These are phyloP conservation scores for Myodes glareolus DNA, from an alignment of 2,113 vertebrate genomes.

Conservation along the genomic window DNA sequence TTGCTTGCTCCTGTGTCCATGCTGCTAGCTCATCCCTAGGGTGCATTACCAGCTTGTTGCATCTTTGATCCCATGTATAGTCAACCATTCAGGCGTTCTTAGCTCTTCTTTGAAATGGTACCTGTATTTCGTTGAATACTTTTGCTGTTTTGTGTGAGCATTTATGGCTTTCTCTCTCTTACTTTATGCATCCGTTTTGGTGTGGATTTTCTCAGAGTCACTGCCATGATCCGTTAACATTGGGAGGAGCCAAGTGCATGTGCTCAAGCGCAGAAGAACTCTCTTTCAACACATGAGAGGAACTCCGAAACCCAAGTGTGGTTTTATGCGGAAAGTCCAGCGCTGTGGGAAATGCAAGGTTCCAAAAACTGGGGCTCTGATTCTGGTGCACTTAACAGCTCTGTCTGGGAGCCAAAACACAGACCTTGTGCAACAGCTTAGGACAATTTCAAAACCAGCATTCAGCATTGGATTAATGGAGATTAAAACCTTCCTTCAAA, in stretches of 20 bases:
- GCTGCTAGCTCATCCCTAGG: too few relatives aligned
- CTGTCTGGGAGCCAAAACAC: background rate
- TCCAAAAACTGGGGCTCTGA: background rate
- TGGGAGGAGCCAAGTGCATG: background rate
- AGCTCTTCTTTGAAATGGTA: background rate
- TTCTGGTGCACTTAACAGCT: background rate
- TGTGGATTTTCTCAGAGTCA: conserved; percentile 15
- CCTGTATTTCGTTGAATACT: background rate
- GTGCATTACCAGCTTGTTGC: too few relatives aligned
- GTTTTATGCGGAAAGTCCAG: background rate
- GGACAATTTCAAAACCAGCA: background rate
- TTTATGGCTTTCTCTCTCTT: background rate
- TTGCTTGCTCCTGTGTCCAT: accelerated
- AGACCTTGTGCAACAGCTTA: background rate
- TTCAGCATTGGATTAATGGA: background rate
- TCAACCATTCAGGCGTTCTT: background rate
- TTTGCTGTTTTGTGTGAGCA: background rate
- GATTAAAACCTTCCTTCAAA: background rate
- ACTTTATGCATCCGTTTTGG: background rate
- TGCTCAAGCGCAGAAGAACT: background rate
- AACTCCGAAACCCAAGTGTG: background rate
- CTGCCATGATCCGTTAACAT: background rate
- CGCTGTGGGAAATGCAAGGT: background rate
- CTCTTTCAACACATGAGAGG: background rate
- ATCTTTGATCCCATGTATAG: background rate